Conservation (phyloP, 2,888 invertebrate species). For the Branchinecta sandiegonensis region DNA sequence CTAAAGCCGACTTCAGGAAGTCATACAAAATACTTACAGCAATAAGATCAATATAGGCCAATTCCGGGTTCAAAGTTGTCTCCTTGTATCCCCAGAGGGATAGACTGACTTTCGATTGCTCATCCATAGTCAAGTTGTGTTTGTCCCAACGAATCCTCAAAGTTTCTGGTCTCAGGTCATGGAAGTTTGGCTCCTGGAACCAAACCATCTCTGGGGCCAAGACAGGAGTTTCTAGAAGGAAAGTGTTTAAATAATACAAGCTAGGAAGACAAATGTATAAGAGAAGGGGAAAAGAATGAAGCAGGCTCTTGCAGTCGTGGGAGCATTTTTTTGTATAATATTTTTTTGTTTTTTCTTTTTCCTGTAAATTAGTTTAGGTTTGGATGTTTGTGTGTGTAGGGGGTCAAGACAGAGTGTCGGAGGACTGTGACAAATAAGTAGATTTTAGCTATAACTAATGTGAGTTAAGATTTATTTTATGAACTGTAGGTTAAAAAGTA, state of each 20-base stretch:
- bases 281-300: too few relatives aligned
- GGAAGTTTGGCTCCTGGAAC: constrained; percentile 52
- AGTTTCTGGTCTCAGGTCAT: constrained; percentile 54
- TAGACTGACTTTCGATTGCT: constrained; percentile 58
- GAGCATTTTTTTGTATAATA: too few relatives aligned
- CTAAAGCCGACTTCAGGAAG: too few relatives aligned
- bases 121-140: constrained; percentile 66
- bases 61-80: constrained; percentile 55
- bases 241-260: not conserved
- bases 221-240: constrained; percentile 61
- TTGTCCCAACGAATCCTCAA: constrained; percentile 69
- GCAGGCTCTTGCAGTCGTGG: too few relatives aligned
- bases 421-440: too few relatives aligned
- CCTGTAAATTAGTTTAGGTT: too few relatives aligned
- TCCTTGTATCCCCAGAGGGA: constrained; percentile 82
- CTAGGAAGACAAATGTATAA: not conserved
- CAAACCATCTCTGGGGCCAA: constrained; percentile 71
- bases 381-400: too few relatives aligned
- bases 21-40: constrained; percentile 23
- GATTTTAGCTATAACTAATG: too few relatives aligned
- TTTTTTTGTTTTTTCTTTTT: too few relatives aligned
- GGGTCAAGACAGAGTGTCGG: too few relatives aligned
- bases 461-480: too few relatives aligned
- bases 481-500: too few relatives aligned
- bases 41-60: constrained; percentile 52